Evolutionary conservation across 2,888 invertebrate genomes (phyloP).

Genomic region (Dicycla oo): DNA sequence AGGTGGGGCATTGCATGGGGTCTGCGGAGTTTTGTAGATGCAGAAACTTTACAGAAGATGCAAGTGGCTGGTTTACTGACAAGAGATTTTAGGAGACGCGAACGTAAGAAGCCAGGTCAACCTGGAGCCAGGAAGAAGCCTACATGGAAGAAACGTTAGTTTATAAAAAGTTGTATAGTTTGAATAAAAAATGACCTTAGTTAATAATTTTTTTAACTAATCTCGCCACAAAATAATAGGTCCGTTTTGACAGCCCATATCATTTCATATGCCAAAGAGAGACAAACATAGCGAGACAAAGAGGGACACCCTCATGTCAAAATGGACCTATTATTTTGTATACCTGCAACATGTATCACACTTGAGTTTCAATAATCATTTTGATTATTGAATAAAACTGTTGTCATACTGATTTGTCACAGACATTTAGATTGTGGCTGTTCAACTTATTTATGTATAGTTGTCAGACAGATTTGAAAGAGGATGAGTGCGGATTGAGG

Average conservation of each 20-base stretch:
- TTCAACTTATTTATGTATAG: too few relatives aligned
- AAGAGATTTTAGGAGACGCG: constrained; percentile 93
- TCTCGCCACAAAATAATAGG: too few relatives aligned
- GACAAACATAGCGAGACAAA: too few relatives aligned
- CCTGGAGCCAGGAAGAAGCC: constrained; percentile 96
- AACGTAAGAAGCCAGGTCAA: constrained; percentile 98
- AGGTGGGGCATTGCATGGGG: constrained; percentile 96
- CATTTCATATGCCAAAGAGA: too few relatives aligned
- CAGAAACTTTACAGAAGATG: constrained; percentile 95
- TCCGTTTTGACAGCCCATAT: too few relatives aligned
- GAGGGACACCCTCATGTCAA: too few relatives aligned
- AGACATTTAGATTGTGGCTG: too few relatives aligned
- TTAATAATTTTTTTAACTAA: not conserved
- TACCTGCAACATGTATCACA: not conserved
- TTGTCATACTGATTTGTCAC: not conserved
- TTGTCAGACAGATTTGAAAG: too few relatives aligned
- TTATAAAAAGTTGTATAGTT: constrained; percentile 28
- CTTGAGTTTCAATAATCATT: not conserved
- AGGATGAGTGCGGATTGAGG: too few relatives aligned
- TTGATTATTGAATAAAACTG: not conserved
- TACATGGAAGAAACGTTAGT: constrained; percentile 97
- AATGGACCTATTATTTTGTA: too few relatives aligned
- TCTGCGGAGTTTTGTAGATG: constrained; percentile 95
- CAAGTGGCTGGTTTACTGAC: constrained; percentile 97
- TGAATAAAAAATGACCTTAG: constrained; percentile 44